A percentile compares a stretch with the other conserved stretches of the same genome.
Conservation (phyloP, 2,113 vertebrate species). For the Chitala chitala region DNA sequence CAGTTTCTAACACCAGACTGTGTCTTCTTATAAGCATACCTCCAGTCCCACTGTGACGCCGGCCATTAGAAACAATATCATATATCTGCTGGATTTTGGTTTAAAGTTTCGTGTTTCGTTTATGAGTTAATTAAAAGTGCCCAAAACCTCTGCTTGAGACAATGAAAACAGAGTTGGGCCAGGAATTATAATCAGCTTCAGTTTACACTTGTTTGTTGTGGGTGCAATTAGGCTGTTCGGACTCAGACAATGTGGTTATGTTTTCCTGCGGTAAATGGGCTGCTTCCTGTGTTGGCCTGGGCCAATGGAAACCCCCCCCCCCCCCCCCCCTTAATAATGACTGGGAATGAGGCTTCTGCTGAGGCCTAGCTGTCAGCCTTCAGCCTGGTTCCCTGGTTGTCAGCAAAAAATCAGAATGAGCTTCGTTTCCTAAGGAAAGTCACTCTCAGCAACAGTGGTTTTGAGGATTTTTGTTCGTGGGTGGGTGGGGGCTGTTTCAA, state of each 20-base stretch:
- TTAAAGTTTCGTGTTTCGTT: background rate
- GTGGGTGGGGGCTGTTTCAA: background rate
- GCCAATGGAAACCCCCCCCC: constrained; percentile 23
- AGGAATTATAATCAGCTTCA: constrained; percentile 7
- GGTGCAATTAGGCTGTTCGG: constrained; percentile 4
- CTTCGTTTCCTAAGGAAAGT: constrained; percentile 5
- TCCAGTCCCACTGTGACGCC: background rate
- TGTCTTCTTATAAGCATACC: background rate
- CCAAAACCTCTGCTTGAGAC: background rate
- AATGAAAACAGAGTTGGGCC: background rate
- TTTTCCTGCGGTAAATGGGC: constrained; percentile 23
- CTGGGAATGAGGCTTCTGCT: background rate
- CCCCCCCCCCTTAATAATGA: constrained; percentile 13
- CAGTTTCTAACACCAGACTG: background rate
- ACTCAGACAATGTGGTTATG: constrained; percentile 24
- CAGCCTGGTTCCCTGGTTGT: constrained; percentile 21
- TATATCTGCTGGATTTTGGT: background rate
- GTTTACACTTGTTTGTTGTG: constrained; percentile 29
- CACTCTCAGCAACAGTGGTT: background rate
- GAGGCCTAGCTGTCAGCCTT: background rate
- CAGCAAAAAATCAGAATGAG: constrained; percentile 15
- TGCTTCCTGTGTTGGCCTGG: constrained; percentile 24
- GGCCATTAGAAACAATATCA: background rate
- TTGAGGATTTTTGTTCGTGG: background rate
- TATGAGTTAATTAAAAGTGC: background rate